Evolutionary conservation across 2,797 vertebrate species (phyloP), one percentile per base, ranked within the genome.

Genomic region (Adrianichthys oophorus): DNA sequence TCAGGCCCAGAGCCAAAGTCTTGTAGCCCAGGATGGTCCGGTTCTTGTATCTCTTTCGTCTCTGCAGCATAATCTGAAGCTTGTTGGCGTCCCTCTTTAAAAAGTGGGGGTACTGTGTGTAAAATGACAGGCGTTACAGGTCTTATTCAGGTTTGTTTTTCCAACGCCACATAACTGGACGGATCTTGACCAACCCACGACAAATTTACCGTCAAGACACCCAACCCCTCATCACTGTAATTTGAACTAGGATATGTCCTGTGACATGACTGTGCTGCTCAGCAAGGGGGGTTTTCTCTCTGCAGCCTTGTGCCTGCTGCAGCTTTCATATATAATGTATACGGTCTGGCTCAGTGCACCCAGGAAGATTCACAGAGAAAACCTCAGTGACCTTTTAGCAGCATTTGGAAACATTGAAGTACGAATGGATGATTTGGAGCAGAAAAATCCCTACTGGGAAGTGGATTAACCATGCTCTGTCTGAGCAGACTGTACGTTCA

Each of bases 21-120:
- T 96, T 96, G 78, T 96, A 96, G 56, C 95, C 94, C 72, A 96
- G 83, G 83, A 96, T 95, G 66, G 94, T 94, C 7, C 95, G 89
- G 83, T 95, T 95, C 85, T 95, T 95, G 84, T 95, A 96, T 0
- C 94, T 87, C 70, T 95, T 95, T 46, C 94, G 88, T 14, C 95
- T 87, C 75, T 96, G 94, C 65, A 96, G 76, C 94, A 96, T 95
- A 73, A 96, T 94, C 90, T 95, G 95, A n/a, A 96, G 91, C 65
- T 94, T 95, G 80, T 96, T 96, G 83, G 94, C 93, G 41, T 95
- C 95, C 45, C 95, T 90, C 83, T 96, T 97, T 54, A 96, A 81
- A 82, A 96, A 96, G 49, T 96, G 95, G 2, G 95, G 95, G 63
- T 95, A 96, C 95, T 95, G 37, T 4, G 52, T 15, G 15, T 12